Evolutionary conservation across 2,113 vertebrate species (phyloP), one percentile per base, ranked within the genome.

Genomic region (Hypomesus transpacificus): DNA sequence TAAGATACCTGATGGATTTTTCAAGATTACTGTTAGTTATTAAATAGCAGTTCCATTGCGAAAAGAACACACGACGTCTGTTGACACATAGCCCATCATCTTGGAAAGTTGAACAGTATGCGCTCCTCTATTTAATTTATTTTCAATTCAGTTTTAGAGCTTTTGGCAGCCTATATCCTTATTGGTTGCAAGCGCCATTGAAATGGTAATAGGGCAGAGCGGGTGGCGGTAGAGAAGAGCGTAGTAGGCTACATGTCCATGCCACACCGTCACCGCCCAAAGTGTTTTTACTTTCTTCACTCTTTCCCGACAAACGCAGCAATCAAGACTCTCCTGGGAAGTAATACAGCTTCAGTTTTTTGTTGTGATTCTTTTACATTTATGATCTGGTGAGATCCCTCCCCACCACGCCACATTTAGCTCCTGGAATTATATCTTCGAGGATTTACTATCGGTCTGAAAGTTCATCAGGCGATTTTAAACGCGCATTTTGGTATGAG

Each of bases 131-230:
- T 72, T 31, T 14, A 31, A 56, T 60, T 28, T 26, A 24, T 4
- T 59, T 54, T 70, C 46, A 2, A 24, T n/a, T 66, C 6, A 24
- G 8, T 70, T 60, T 70, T 46, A 13, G 66, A 54, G 61, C 24
- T 20, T 75, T 65, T 39, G 68, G 52, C 66, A 63, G 53, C 7
- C 39, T 46, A 13, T 7, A 46, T 46, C 39, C 39, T 46, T 46
- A 46, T 13, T 46, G 39, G 39, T 46, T 11, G 9, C 39, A 11
- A 46, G 39, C 39, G 50, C 2, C 34, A 52, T 77, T 77, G 20
- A 77, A 61, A 81, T 77, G 79, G 20, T 68, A 79, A 79, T 76
- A 0, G 7, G 5, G 39, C 28, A 34, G 66, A 70, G 65, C 28
- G 65, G 70, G 64, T 5, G 69, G 75, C 17, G 1, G 65, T 54